phyloP scores from a whole-genome alignment of 2,113 vertebrate species.

The Solea senegalensis region DNA sequence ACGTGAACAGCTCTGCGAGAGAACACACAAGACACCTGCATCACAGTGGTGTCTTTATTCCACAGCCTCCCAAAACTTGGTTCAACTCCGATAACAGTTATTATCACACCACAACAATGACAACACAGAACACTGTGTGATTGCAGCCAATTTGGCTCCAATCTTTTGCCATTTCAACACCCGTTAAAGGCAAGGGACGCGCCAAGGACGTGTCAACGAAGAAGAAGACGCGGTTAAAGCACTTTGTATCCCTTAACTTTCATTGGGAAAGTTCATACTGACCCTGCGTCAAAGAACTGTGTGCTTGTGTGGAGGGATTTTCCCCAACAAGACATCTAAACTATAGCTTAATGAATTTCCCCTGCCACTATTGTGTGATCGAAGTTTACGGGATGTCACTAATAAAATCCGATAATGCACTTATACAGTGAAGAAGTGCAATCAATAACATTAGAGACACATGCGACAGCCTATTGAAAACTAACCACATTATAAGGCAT shows the following conservation, averaged over 20 bases:
- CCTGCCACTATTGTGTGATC: too few relatives aligned
- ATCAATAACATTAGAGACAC: too few relatives aligned
- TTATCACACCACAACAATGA: slow-evolving; percentile 10
- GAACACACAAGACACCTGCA: slow-evolving; percentile 12
- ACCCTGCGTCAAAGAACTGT: too few relatives aligned
- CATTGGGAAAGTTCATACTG: too few relatives aligned
- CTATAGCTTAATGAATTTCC: too few relatives aligned
- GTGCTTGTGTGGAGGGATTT: too few relatives aligned
- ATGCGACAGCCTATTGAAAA: too few relatives aligned
- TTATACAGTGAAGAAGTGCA: too few relatives aligned
- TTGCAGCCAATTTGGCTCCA: slow-evolving; percentile 24
- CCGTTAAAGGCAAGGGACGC: background rate
- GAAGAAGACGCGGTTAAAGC: background rate
- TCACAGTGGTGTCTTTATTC: background rate
- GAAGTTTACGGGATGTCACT: too few relatives aligned
- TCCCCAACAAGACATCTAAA: too few relatives aligned
- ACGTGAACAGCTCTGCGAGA: slow-evolving; percentile 16
- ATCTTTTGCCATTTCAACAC: slow-evolving; percentile 19
- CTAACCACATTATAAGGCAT: too few relatives aligned
- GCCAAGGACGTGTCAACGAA: background rate
- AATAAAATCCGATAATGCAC: too few relatives aligned
- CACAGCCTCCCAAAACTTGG: background rate
- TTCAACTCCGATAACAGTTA: slow-evolving; percentile 20
- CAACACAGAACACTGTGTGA: slow-evolving; percentile 20
- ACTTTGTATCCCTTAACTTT: background rate